A percentile compares a stretch with the other conserved stretches of the same genome.
Conservation (phyloP, 1,140 invertebrate genomes). For the Diachasma alloeum region DNA sequence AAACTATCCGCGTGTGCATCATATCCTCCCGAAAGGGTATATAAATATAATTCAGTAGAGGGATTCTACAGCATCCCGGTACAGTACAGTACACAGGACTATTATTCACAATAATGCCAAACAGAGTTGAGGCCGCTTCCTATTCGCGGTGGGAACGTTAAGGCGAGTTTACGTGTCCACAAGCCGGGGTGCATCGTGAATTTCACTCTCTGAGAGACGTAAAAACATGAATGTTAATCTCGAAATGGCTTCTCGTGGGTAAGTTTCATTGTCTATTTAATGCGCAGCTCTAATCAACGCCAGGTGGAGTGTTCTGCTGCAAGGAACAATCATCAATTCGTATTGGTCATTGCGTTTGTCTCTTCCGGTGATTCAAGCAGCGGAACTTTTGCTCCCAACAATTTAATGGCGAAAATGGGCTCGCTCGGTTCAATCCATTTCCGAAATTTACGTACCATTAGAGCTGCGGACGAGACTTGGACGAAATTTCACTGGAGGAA, state of each 20-base stretch:
- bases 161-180: slow-evolving; percentile 13
- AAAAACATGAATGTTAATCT: slow-evolving; percentile 1
- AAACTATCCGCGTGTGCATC: slow-evolving; percentile 14
- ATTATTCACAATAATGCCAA: slow-evolving; percentile 7
- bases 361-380: too few relatives aligned
- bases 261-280: background rate
- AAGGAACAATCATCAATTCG: background rate
- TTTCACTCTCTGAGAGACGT: background rate
- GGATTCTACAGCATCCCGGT: background rate
- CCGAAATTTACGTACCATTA: too few relatives aligned
- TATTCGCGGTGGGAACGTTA: slow-evolving; percentile 23
- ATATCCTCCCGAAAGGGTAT: background rate
- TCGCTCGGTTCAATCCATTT: too few relatives aligned
- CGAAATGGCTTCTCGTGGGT: background rate
- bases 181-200: background rate
- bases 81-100: background rate
- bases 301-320: background rate
- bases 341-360: too few relatives aligned
- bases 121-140: background rate
- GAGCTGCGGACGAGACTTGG: too few relatives aligned
- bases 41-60: background rate
- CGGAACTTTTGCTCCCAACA: too few relatives aligned
- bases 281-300: background rate
- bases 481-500: too few relatives aligned
- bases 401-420: too few relatives aligned